Conservation (phyloP, 2,888 invertebrate genomes). For the Tenodera sinensis region DNA sequence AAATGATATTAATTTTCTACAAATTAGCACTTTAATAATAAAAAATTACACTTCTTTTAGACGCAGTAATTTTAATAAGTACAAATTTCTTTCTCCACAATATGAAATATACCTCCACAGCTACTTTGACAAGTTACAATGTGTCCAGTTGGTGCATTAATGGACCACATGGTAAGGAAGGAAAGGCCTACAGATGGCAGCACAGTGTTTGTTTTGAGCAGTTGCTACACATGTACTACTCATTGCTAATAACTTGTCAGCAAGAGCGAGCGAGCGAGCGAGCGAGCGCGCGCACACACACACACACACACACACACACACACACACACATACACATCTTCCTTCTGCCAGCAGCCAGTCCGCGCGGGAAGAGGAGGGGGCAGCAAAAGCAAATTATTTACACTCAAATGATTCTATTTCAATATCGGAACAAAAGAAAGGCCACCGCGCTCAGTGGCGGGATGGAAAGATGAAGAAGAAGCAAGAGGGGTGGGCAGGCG, state of each 20-base stretch:
- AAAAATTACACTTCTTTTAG: too few relatives aligned
- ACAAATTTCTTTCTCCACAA: too few relatives aligned
- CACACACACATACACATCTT: slow-evolving; percentile 11
- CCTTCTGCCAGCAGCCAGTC: slow-evolving; percentile 5
- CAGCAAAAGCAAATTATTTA: slow-evolving; percentile 63
- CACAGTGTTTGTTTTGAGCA: not conserved
- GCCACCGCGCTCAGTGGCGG: slow-evolving; percentile 31
- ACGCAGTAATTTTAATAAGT: too few relatives aligned
- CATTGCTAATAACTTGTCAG: slow-evolving; percentile 32
- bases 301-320: slow-evolving; percentile 37
- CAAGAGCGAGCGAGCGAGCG: slow-evolving; percentile 35
- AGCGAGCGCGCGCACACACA: too few relatives aligned
- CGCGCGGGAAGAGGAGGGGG: slow-evolving; percentile 16
- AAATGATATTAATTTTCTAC: too few relatives aligned
- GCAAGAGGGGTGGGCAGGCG: not conserved
- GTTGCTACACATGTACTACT: slow-evolving; percentile 17
- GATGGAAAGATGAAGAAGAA: slow-evolving; percentile 18
- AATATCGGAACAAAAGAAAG: slow-evolving; percentile 61
- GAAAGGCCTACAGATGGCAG: not conserved
- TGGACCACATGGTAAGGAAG: not conserved
- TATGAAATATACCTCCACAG: too few relatives aligned
- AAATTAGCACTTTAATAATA: too few relatives aligned
- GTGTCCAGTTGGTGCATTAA: too few relatives aligned
- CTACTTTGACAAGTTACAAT: too few relatives aligned
- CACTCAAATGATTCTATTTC: slow-evolving; percentile 69